Evolutionary conservation across 2,888 invertebrate species (phyloP), one percentile per base, ranked within the genome.

Genomic region (Steinernema carpocapsae): DNA sequence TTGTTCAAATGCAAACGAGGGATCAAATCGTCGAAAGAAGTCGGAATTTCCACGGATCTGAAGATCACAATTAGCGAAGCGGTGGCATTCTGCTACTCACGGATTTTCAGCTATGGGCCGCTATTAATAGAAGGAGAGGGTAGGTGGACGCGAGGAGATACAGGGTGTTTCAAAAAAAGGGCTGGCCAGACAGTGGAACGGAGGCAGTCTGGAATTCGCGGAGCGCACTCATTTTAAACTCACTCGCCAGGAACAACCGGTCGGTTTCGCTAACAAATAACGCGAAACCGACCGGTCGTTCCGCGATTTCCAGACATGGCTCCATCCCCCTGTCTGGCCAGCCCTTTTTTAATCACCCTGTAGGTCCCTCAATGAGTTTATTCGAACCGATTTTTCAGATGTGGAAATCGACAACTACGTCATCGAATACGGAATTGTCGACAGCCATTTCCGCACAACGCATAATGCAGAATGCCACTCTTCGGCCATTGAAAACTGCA

Each of bases 401-500:
- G 22, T 56, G 26, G 26, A 56, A 56, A 6, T 56, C n/a, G 56
- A 56, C 24, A 56, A 14, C 6, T 56, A 56, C 56, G 22, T 56
- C 56, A 19, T 56, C 6, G 56, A 56, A 26, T 24, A 56, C 7
- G 56, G 56, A 56, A 2, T 56, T 26, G 56, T 19, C 26, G 56
- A 56, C 56, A 22, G 17, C 7, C 12, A 56, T 22, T 56, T 56
- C 56, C 6, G 22, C 22, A 17, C 22, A 22, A 26, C 22, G 26
- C 56, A 24, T 10, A n/a, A n/a, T n/a, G 56, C 7, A 24, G 26
- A 24, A 4, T 10, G 6, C 43, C 10, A 43, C 10, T 12, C 7
- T 43, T 7, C 14, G 10, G 43, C 56, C 6, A 26, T 24, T 2
- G 26, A 6, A 1, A 14, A 56, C 26, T 56, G 56, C 26, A 12